phyloP scores from a whole-genome alignment of 1,140 invertebrate species.

The Drosophila guanche region DNA sequence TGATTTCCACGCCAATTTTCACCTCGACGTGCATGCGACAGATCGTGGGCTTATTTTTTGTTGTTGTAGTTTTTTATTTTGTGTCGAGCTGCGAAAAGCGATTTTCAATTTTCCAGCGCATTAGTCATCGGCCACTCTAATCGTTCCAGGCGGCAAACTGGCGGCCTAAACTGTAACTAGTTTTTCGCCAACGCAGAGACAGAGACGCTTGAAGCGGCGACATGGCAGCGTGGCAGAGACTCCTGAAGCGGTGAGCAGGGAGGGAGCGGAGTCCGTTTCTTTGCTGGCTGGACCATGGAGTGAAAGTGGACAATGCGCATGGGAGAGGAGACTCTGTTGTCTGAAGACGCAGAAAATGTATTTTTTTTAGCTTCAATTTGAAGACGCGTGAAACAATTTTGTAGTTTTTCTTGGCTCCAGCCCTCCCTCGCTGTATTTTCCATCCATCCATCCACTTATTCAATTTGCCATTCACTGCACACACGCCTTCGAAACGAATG shows the following conservation, averaged over 20 bases:
- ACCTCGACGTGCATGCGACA: conserved; percentile 59
- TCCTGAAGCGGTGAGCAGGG: no score
- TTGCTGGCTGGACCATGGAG: conserved; percentile 41
- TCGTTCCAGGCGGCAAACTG: conserved; percentile 25
- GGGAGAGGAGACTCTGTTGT: conserved; percentile 1
- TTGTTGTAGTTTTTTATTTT: neutral
- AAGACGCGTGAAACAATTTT: conserved; percentile 78
- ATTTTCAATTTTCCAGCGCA: conserved; percentile 78
- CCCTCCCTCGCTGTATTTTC: conserved; percentile 49
- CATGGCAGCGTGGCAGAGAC: no score
- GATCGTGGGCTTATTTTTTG: conserved; percentile 27
- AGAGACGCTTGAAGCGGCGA: no score
- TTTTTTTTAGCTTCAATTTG: conserved; percentile 40
- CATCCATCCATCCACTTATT: conserved; percentile 57
- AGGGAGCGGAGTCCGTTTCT: no score
- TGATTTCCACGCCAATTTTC: conserved; percentile 76
- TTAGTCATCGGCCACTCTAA: conserved; percentile 69
- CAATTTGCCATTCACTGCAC: conserved; percentile 80
- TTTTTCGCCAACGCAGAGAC: conserved; percentile 41
- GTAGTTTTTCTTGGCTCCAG: conserved; percentile 50
- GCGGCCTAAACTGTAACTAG: conserved; percentile 75
- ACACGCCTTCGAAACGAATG: conserved; percentile 16
- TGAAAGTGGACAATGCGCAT: conserved; percentile 68
- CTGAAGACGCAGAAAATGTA: conserved; percentile 6
- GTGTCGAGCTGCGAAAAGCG: conserved; percentile 44